phyloP scores from a whole-genome alignment of 2,888 invertebrate genomes.

The Rhorus exstirpatorius region DNA sequence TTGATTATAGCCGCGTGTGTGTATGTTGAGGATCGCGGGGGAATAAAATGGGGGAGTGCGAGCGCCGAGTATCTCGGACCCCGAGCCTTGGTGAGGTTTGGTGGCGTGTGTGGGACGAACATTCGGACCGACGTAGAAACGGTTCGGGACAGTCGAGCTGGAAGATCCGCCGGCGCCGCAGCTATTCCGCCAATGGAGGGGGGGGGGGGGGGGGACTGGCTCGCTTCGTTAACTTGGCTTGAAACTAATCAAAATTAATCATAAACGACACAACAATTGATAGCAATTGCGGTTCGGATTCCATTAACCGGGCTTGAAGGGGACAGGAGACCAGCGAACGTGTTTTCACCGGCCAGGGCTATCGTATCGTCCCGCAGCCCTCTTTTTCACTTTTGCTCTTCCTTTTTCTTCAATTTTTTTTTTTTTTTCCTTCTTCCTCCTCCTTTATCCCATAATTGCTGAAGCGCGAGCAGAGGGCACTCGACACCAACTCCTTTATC shows the following conservation, averaged over 20 bases:
- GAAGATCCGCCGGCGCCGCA: conserved; percentile 78
- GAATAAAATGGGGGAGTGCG: conserved; percentile 26
- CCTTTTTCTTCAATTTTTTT: not conserved
- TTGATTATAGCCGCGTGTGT: conserved; percentile 74
- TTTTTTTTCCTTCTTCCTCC: not conserved
- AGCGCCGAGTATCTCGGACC: no score
- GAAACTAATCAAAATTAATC: conserved; percentile 85
- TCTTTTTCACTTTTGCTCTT: conserved; percentile 4
- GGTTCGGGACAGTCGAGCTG: conserved; percentile 78
- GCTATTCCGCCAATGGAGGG: conserved; percentile 64
- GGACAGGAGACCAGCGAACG: conserved; percentile 57
- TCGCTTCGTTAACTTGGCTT: conserved; percentile 83
- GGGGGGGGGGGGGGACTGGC: conserved; percentile 59
- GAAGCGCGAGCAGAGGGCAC: no score
- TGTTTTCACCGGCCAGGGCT: conserved; percentile 44
- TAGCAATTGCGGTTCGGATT: conserved; percentile 85
- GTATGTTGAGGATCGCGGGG: not conserved
- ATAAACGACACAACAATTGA: conserved; percentile 85
- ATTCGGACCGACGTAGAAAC: conserved; percentile 44
- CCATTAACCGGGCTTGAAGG: conserved; percentile 80
- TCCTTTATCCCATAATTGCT: not conserved
- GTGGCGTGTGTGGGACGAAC: conserved; percentile 59
- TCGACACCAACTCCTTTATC: no score
- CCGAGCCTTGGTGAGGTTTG: no score
- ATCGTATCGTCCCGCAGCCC: not conserved